Base-by-base conservation (phyloP, 2,113 vertebrate species). In the Cheirogaleus medius region DNA sequence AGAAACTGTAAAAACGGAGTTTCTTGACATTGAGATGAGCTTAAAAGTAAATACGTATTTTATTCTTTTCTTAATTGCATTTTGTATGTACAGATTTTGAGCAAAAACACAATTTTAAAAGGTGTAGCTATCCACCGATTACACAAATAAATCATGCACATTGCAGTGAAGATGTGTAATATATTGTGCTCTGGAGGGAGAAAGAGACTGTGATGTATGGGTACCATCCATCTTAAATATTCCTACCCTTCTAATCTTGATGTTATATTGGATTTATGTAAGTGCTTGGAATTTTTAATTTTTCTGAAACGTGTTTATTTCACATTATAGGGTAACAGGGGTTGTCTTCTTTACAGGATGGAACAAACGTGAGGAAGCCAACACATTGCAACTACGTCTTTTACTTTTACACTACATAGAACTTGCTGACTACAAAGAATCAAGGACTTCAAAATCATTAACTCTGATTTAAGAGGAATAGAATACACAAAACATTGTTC, bases 31-130 rank as follows among this genome's bases (percentile, higher is more conserved):
- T 64, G 42, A 87, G 37, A 73, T 89, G 54, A 88, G 18, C 34
- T 68, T 73, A 34, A 71, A n/a, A 64, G 44, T 71, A 93, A 97
- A 88, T 89, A 71, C 27, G 10, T 18, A 20, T 25, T 85, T 78
- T 89, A 82, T 58, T 71, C 42, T 68, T 91, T 85, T 44, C 73
- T 93, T 39, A 68, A 86, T 95, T 85, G 34, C n/a, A 68, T 78
- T 97, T 90, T 82, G 18, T 77, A 32, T 66, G 42, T 37, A n/a
- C 32, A 91, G 39, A 76, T 73, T 94, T 78, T 56, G 60, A 93
- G 73, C 52, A 74, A 91, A 94, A 87, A 74, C 44, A 20, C 37
- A 81, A 32, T 69, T 95, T 87, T 17, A 68, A 90, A 86, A 94
- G 68, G 27, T 21, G 15, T 17, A 3, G 8, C n/a, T 82, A 34